A percentile compares a stretch with the other conserved stretches of the same genome.
Evolutionary conservation across 2,888 invertebrate genomes (phyloP).

Genomic region (Polylopha cassiicola): DNA sequence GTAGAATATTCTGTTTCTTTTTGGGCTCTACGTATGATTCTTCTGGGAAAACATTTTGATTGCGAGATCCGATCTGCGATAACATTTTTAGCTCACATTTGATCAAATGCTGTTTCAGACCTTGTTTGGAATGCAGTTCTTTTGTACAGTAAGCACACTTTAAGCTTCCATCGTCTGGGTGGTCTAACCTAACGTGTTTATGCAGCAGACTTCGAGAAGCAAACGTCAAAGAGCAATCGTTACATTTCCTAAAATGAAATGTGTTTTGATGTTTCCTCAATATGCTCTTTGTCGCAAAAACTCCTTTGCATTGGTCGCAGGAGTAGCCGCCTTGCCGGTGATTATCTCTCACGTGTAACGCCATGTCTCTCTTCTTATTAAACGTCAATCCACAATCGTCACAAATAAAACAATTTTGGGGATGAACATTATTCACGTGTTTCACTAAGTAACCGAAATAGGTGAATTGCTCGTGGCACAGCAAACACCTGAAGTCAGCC

Average conservation of each 20-base stretch:
- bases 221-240: slow-evolving; percentile 45
- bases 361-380: slow-evolving; percentile 51
- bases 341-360: slow-evolving; percentile 44
- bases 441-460: slow-evolving; percentile 51
- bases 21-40: slow-evolving; percentile 32
- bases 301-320: slow-evolving; percentile 48
- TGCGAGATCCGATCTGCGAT: slow-evolving; percentile 24
- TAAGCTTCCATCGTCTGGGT: slow-evolving; percentile 42
- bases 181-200: slow-evolving; percentile 48
- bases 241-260: slow-evolving; percentile 52
- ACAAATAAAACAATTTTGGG: slow-evolving; percentile 51
- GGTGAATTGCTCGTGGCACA: slow-evolving; percentile 49
- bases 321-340: slow-evolving; percentile 50
- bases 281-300: slow-evolving; percentile 37
- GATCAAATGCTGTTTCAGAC: slow-evolving; percentile 48
- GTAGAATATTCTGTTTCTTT: slow-evolving; percentile 48
- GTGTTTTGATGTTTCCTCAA: slow-evolving; percentile 44
- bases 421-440: slow-evolving; percentile 52
- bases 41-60: slow-evolving; percentile 23
- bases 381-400: slow-evolving; percentile 53
- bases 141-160: slow-evolving; percentile 56
- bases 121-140: slow-evolving; percentile 46
- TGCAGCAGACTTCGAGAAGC: slow-evolving; percentile 41
- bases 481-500: slow-evolving; percentile 45
- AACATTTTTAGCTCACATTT: slow-evolving; percentile 49